phyloP scores from a whole-genome alignment of 2,888 invertebrate genomes.

The Polydrusus tereticollis region DNA sequence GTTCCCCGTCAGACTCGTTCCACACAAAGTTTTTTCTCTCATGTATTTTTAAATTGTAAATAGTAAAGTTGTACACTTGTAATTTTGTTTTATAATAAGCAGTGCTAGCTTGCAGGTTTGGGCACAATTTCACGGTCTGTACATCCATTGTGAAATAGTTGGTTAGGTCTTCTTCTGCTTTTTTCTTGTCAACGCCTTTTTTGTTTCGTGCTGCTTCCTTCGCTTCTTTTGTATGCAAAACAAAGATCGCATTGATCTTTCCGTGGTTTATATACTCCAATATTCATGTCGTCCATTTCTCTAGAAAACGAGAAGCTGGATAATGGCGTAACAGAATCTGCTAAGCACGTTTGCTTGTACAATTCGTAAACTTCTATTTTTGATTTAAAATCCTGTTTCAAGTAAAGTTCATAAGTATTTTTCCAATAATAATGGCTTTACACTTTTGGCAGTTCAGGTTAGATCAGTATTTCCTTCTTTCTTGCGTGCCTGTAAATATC shows the following conservation, averaged over 20 bases:
- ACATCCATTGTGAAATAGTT: slow-evolving; percentile 19
- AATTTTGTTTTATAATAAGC: slow-evolving; percentile 59
- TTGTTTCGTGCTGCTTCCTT: slow-evolving; percentile 7
- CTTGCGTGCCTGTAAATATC: neutral
- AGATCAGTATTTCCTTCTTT: too few species aligned
- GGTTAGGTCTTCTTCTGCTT: neutral
- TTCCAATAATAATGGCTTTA: slow-evolving; percentile 39
- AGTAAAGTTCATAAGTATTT: slow-evolving; percentile 27
- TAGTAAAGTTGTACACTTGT: slow-evolving; percentile 57
- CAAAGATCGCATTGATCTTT: too few species aligned
- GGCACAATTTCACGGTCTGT: slow-evolving; percentile 23
- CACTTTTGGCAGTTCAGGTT: slow-evolving; percentile 37
- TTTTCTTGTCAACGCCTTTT: slow-evolving; percentile 6
- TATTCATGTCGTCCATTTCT: too few species aligned
- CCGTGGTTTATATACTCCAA: too few species aligned
- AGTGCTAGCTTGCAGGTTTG: slow-evolving; percentile 52
- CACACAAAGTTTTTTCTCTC: slow-evolving; percentile 46
- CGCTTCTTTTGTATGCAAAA: too few species aligned
- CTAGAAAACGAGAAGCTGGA: too few species aligned
- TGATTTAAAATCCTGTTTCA: slow-evolving; percentile 36
- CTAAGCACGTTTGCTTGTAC: too few species aligned
- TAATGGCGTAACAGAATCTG: too few species aligned
- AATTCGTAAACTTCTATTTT: slow-evolving; percentile 13
- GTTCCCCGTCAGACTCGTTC: slow-evolving; percentile 42
- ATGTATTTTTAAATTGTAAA: slow-evolving; percentile 51